Evolutionary conservation across 2,113 vertebrate genomes (phyloP).

Genomic region (Ammospiza nelsoni): DNA sequence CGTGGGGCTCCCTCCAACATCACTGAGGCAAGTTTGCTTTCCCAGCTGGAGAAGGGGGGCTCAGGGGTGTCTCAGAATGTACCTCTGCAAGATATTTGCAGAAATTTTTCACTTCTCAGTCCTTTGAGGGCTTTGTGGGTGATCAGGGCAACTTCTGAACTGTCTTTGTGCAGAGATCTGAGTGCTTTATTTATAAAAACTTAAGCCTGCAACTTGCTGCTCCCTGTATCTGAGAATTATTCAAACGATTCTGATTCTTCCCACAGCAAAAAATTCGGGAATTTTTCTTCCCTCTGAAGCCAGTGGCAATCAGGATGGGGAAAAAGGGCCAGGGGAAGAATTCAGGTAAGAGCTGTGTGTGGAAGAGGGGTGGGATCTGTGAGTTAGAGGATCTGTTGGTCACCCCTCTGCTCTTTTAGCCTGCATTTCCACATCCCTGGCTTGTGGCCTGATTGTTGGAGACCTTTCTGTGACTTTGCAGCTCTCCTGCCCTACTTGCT

Average conservation of each 20-base stretch:
- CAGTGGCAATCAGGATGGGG: conserved; percentile 86
- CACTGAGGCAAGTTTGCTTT: conserved; percentile 80
- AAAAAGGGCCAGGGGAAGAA: conserved; percentile 84
- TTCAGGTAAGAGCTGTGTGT: conserved; percentile 73
- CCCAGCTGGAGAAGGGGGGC: not conserved
- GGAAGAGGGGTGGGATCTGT: not conserved
- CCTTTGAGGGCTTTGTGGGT: not conserved
- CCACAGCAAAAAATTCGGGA: conserved; percentile 87
- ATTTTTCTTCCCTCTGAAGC: conserved; percentile 90
- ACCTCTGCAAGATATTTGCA: accelerated
- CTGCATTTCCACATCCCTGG: not conserved
- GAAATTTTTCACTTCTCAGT: not conserved
- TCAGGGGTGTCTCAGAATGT: not conserved
- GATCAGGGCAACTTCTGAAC: not conserved
- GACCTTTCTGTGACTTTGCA: conserved; percentile 29
- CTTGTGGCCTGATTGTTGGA: not conserved
- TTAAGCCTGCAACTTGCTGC: not conserved
- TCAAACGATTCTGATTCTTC: not conserved
- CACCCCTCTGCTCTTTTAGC: not conserved
- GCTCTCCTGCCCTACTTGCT: conserved; percentile 27
- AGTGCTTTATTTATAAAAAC: not conserved
- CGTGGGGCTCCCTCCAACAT: conserved; percentile 85
- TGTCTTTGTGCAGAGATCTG: not conserved
- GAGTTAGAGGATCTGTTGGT: not conserved
- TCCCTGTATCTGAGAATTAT: not conserved